Base-by-base conservation (phyloP, 1,140 invertebrate species). In the Hormaphis cornu region DNA sequence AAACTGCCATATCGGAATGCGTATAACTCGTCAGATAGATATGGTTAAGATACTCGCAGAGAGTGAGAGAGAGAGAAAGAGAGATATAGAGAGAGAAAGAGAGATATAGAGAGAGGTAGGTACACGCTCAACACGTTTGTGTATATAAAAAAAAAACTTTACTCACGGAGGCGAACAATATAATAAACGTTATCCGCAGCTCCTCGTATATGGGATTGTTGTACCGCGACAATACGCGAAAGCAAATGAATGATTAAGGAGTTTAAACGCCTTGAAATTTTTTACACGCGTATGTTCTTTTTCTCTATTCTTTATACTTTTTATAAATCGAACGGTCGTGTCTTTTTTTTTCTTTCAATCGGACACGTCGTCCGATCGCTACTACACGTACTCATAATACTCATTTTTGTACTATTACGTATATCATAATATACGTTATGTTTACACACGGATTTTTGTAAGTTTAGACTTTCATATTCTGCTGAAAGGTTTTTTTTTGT, bases 131-230 rank as follows among this genome's bases (percentile, higher is more conserved):
- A 20, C 2, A 20, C 6, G 18, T 20, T 1, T 20, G 14, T 20
- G 20, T 20, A 54, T 16, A 35, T 20, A 54, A 56, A 52, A 52
- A 26, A 56, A 58, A 58, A n/a, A 40, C 33, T 40, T 58, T 40
- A 37, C 30, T 35, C 40, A 24, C 54, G 54, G 40, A 58, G 54
- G 54, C 16, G 33, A 58, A 58, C 54, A 58, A 58, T 58, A 37
- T 24, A 58, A 20, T n/a, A 16, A n/a, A 52, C 24, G n/a, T 18
- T 58, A 40, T 58, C 54, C 54, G 37, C 54, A n/a, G n/a, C n/a
- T n/a, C n/a, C n/a, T n/a, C n/a, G n/a, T n/a, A 37, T 58, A 58
- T 58, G 54, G 54, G 40, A 58, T 58, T 58, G 40, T 58, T 58
- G 22, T 24, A 58, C 35, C n/a, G n/a, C n/a, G n/a, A 35, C 14